These are phyloP conservation scores for Coenonympha glycerion DNA, from an alignment of 2,888 invertebrate species.

Conservation along the genomic window DNA sequence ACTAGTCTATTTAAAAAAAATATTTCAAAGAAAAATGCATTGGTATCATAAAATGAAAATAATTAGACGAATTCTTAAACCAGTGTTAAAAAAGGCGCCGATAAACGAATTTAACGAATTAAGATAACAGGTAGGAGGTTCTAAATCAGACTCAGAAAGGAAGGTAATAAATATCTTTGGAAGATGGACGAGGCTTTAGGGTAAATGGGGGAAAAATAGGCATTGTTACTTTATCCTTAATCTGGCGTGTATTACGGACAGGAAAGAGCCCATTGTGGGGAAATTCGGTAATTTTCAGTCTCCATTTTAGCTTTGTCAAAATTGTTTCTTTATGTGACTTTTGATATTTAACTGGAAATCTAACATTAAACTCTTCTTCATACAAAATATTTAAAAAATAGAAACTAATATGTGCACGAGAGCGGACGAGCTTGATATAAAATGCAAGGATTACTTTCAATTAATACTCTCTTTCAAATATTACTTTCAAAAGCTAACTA, in stretches of 20 bases:
- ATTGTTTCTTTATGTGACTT: background rate
- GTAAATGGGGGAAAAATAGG: conserved; percentile 65
- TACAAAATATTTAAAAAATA: too few species aligned
- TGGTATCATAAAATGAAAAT: too few species aligned
- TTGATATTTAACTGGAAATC: too few species aligned
- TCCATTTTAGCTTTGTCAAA: background rate
- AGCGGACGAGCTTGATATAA: too few species aligned
- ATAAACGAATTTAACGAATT: conserved; percentile 56
- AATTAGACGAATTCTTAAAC: background rate
- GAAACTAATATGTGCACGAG: too few species aligned
- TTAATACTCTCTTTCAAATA: too few species aligned
- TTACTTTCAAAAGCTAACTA: too few species aligned
- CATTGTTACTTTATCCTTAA: conserved; percentile 51
- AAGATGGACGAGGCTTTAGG: conserved; percentile 49
- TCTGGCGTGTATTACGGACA: conserved; percentile 31
- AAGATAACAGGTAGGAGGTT: conserved; percentile 50
- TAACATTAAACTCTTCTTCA: too few species aligned
- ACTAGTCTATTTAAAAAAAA: too few species aligned
- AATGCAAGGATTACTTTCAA: too few species aligned
- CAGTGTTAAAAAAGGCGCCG: conserved; percentile 30
- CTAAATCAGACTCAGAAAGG: conserved; percentile 63
- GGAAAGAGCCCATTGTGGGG: conserved; percentile 7
- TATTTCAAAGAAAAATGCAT: too few species aligned
- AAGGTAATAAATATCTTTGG: conserved; percentile 62
- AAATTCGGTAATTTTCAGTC: background rate